Evolutionary conservation across 2,113 vertebrate species (phyloP).

Genomic region (Paramisgurnus dabryanus): DNA sequence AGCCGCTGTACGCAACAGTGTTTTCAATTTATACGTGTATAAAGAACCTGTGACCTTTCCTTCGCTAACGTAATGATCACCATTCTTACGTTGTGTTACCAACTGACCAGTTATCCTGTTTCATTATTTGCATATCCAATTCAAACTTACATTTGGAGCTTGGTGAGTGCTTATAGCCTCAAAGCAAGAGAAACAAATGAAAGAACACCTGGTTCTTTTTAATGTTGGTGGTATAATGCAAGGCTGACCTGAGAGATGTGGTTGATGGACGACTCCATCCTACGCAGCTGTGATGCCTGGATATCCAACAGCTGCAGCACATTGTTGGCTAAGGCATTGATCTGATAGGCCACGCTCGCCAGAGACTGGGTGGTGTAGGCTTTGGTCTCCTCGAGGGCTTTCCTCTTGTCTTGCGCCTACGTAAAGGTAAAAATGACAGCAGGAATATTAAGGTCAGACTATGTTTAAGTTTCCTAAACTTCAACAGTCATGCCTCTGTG

Average conservation of each 20-base stretch:
- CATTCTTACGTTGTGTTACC: too few species aligned
- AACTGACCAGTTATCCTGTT: too few species aligned
- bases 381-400: slow-evolving; percentile 99
- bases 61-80: too few species aligned
- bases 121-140: too few species aligned
- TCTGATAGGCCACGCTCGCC: slow-evolving; percentile 99
- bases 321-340: slow-evolving; percentile 99
- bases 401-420: slow-evolving; percentile 97
- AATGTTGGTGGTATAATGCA: slow-evolving; percentile 4
- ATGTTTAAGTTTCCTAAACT: neutral
- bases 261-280: slow-evolving; percentile 98
- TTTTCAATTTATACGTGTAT: too few species aligned
- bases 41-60: too few species aligned
- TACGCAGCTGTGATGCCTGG: slow-evolving; percentile 95
- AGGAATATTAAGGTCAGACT: neutral
- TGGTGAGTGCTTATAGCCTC: too few species aligned
- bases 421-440: slow-evolving; percentile 47
- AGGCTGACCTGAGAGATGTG: slow-evolving; percentile 78
- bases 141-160: too few species aligned
- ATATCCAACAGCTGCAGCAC: slow-evolving; percentile 97
- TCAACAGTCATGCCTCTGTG: neutral
- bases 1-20: too few species aligned
- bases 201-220: neutral
- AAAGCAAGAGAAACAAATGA: neutral
- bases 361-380: slow-evolving; percentile 98